Evolutionary conservation across 2,113 vertebrate genomes (phyloP), one percentile per base, ranked within the genome.

Genomic region (Rostratula benghalensis): DNA sequence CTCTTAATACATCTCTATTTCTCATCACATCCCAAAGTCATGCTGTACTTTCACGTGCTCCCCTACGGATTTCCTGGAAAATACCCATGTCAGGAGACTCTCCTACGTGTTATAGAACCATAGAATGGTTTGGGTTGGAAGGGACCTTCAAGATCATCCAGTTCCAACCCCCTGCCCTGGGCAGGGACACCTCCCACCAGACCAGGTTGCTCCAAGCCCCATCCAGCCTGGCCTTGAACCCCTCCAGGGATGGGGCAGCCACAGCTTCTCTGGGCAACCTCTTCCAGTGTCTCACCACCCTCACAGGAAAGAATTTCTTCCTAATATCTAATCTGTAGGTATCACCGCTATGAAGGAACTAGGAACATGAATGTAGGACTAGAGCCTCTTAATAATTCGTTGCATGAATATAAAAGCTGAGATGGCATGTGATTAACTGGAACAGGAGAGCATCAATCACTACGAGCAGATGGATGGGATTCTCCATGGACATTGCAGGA

Each of bases 51-150:
- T 81, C 3, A 53, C 25, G 28, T 53, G 23, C 14, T 83, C 23
- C 69, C 21, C n/a, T 37, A 4, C 24, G n/a, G 31, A 79, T 50
- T 84, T 84, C 64, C 71, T 28, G 35, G 31, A 12, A 85, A 87
- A 21, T 60, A 82, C 11, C 21, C 8, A 9, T 30, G 61, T 60
- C 45, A 76, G 27, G 39, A 94, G 15, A 28, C 28, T 64, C 45
- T 24, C 31, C 37, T 17, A 65, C 0, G 0, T 28, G 5, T 65
- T 68, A 41, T 30, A 30, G 46, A 46, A 46, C 18, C 45, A 53
- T 53, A 53, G 51, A 53, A 53, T 30, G 16, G 53, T 54, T 30
- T 30, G 53, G 28, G 28, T 28, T 30, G 53, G 16, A 54, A 54
- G 53, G 53, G 16, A 54, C 53, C 28, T 30, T 30, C 16, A 54